Evolutionary conservation across 2,888 invertebrate species (phyloP), one percentile per base, ranked within the genome.

Genomic region (Drosophila recens): DNA sequence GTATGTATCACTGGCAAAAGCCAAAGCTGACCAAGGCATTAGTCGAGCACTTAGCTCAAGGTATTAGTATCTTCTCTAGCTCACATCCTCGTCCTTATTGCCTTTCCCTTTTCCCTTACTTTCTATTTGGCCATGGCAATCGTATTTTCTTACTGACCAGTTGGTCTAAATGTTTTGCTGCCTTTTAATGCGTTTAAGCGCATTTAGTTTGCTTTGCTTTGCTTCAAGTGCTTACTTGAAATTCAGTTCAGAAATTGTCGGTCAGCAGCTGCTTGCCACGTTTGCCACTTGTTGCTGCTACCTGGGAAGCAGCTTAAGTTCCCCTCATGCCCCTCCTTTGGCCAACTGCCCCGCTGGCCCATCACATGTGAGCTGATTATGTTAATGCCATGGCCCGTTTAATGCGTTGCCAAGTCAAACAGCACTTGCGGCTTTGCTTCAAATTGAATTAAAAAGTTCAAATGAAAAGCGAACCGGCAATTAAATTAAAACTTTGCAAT

Each of bases 401-500:
- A 80, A 87, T 79, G 65, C 80, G 63, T 49, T 79, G 67, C 79
- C 75, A 78, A 89, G 85, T 80, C 72, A 72, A 82, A 70, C 58
- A 70, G 71, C 72, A 75, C 65, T 87, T 86, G 87, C 54, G 72
- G 72, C 67, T 70, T 56, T 45, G 34, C 45, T 52, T 57, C 42
- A 54, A 81, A 89, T 87, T 87, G 58, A 84, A 89, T 87, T 84
- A 76, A 87, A 78, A 82, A 76, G 72, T 76, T 78, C 51, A 34
- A 48, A 36, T 57, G 61, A 77, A 72, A 67, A 75, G 73, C 69
- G 34, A 56, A 53, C 36, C 46, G 42, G 69, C 71, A 84, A 89
- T 89, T 87, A 87, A 89, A 86, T 87, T 86, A 87, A 89, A 86
- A 89, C 74, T 86, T 76, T 70, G 53, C 58, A 59, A 83, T 83